A percentile compares a stretch with the other conserved stretches of the same genome.
phyloP scores from a whole-genome alignment of 37 sponge, comb jelly and placozoan species.

The Oscarella lobularis region DNA sequence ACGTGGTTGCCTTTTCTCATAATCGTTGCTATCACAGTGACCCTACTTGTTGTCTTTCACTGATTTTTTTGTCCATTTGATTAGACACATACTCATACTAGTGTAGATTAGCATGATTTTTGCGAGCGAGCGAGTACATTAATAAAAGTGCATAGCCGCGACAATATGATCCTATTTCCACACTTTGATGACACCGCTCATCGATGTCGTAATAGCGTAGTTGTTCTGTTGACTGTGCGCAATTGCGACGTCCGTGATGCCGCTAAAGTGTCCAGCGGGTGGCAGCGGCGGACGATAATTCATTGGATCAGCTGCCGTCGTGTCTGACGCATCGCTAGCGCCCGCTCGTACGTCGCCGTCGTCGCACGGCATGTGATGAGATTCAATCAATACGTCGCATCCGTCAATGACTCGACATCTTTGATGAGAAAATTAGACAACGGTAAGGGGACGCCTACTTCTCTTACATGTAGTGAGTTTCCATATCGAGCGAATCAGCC shows the following conservation, averaged over 20 bases:
- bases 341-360: not conserved
- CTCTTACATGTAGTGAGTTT: not conserved
- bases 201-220: not conserved
- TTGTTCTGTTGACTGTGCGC: not conserved
- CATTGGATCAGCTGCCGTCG: too few species aligned
- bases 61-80: too few species aligned
- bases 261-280: conserved; percentile 51
- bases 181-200: not conserved
- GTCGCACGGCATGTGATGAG: not conserved
- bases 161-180: not conserved
- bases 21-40: conserved; percentile 6
- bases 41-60: conserved; percentile 10
- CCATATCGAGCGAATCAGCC: not conserved
- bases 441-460: too few species aligned
- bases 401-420: not conserved
- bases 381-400: not conserved
- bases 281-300: too few species aligned
- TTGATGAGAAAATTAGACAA: too few species aligned
- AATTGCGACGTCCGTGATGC: conserved; percentile 57
- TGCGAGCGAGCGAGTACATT: too few species aligned
- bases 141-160: not conserved
- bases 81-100: too few species aligned
- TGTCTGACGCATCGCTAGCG: not conserved
- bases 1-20: conserved; percentile 17
- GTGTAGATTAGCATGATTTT: too few species aligned